Conservation (phyloP, 2,888 invertebrate genomes). For the Hypercompe scribonia region DNA sequence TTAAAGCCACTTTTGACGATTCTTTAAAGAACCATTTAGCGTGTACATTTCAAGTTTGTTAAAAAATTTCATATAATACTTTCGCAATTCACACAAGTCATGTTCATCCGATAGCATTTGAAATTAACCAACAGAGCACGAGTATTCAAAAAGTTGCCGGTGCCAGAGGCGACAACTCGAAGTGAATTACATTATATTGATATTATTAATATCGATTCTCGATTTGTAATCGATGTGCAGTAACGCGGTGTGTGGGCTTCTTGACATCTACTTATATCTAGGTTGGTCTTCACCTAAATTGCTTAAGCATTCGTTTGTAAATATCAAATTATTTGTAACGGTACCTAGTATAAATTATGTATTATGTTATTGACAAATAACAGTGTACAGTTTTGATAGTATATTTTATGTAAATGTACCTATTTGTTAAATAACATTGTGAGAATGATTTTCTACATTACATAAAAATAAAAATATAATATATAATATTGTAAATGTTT, state of each 20-base stretch:
- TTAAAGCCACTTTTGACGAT: background rate
- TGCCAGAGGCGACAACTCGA: conserved; percentile 32
- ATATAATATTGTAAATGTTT: background rate
- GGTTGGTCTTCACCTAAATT: conserved; percentile 45
- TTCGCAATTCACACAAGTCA: background rate
- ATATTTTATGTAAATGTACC: conserved; percentile 5
- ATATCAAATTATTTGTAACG: conserved; percentile 50
- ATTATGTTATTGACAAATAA: conserved; percentile 42
- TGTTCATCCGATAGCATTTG: background rate
- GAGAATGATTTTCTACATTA: background rate
- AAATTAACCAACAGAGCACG: background rate
- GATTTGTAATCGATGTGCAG: conserved; percentile 33
- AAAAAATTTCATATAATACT: background rate
- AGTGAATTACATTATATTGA: conserved; percentile 24
- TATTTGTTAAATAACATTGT: background rate
- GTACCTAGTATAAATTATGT: conserved; percentile 37
- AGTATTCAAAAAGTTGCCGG: background rate
- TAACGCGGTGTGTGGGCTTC: conserved; percentile 47
- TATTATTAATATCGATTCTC: conserved; percentile 24
- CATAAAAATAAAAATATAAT: background rate
- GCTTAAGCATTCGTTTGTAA: conserved; percentile 36
- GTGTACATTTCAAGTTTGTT: background rate
- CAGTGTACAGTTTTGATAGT: conserved; percentile 1
- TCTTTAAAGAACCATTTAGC: background rate
- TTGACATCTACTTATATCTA: conserved; percentile 41